These are phyloP conservation scores for Phasia obesa DNA, from an alignment of 2,888 invertebrate species.

Conservation along the genomic window DNA sequence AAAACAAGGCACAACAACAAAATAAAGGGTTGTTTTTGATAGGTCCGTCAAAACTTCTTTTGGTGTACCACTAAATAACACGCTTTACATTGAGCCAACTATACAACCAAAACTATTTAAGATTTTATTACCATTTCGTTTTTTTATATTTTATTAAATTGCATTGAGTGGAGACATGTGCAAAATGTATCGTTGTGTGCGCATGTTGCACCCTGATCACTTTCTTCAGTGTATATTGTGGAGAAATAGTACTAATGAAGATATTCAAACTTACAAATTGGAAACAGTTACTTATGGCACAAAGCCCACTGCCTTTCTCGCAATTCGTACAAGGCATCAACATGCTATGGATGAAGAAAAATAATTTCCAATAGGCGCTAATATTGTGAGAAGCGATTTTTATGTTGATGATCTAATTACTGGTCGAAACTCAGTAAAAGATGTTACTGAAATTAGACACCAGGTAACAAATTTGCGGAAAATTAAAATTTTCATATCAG, in stretches of 20 bases:
- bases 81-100: constrained; percentile 24
- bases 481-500: no score
- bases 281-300: constrained; percentile 54
- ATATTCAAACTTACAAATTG: constrained; percentile 49
- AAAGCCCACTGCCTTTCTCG: constrained; percentile 17
- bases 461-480: constrained; percentile 52
- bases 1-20: constrained; percentile 39
- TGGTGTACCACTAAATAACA: constrained; percentile 38
- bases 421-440: constrained; percentile 42
- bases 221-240: constrained; percentile 64
- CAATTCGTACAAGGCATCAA: constrained; percentile 58
- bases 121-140: constrained; percentile 56
- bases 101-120: constrained; percentile 60
- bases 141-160: constrained; percentile 51
- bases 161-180: constrained; percentile 58
- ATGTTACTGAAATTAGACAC: constrained; percentile 28
- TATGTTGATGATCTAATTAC: constrained; percentile 72
- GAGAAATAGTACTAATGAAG: constrained; percentile 44
- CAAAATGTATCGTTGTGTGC: constrained; percentile 67
- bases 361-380: constrained; percentile 65
- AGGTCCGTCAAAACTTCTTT: constrained; percentile 30
- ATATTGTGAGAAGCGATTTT: constrained; percentile 61
- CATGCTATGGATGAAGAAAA: constrained; percentile 75
- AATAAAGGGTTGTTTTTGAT: constrained; percentile 23
- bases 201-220: constrained; percentile 53